Base-by-base conservation (phyloP, 1,140 invertebrate species). In the Drosophila gunungcola region DNA sequence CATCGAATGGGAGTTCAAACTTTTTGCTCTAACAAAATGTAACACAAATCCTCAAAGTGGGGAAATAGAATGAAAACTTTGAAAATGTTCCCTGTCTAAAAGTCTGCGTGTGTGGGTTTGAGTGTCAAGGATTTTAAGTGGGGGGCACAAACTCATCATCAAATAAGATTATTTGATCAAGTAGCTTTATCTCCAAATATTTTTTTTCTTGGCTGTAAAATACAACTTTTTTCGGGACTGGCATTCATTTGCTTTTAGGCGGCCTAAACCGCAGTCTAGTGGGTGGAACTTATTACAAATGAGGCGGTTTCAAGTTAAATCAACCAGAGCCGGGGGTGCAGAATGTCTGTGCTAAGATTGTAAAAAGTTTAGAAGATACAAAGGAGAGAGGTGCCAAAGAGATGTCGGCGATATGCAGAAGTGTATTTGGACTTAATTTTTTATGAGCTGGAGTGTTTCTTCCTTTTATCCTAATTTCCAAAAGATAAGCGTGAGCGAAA, bases 141-240 rank as follows among this genome's bases (percentile, higher is more conserved):
- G 63, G 69, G 79, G 70, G 16, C 16, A 21, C 38, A 88, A 88
- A 88, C 83, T 88, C 84, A 89, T 88, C 83, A 83, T 88, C 83
- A 89, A 88, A 88, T 84, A 88, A 88, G 83, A 88, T 88, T 88
- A 88, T 88, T 88, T 88, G 83, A 88, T 88, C 83, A 88, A 89
- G 80, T 69, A 82, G 82, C 78, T 74, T 67, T 61, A 73, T 72
- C 67, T 34, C 16, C 27, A 2, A 21, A 58, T 58, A 29, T 56
- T 58, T 41, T 29, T 56, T 52, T 39, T 21, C 34, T 10, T 38
- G 16, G 43, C 16, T 57, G 32, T 21, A 27, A 49, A 36, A 70
- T 55, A 12, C 68, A 70, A 69, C 42, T 70, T 70, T 70, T 69
- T n/a, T 34, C 29, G 3, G 12, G 36, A 10, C 64, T 65, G 45